These are phyloP conservation scores for Stegana nigrithorax DNA, from an alignment of 2,888 invertebrate species.

Conservation along the genomic window DNA sequence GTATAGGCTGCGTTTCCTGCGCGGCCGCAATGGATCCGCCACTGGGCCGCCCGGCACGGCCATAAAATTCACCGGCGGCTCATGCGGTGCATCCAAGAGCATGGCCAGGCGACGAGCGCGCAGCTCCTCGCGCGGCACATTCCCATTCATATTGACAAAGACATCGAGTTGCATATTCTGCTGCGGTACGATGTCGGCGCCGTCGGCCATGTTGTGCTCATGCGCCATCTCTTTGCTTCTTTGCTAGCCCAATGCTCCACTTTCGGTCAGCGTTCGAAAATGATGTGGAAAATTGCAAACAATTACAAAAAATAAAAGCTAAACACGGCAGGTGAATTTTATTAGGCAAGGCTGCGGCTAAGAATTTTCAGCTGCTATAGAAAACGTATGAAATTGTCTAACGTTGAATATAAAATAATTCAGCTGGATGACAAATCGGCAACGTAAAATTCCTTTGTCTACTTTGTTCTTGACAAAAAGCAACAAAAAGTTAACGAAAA, in stretches of 20 bases:
- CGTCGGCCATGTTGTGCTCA: constrained; percentile 16
- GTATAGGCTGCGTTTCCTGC: constrained; percentile 46
- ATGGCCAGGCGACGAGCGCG: constrained; percentile 30
- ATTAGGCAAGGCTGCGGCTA: no score
- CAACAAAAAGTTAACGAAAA: no score
- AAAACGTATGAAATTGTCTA: no score
- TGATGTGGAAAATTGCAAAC: no score
- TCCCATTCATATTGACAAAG: background rate
- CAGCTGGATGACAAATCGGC: no score
- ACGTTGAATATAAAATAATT: no score
- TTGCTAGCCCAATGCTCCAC: no score
- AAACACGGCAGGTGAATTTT: constrained; percentile 50
- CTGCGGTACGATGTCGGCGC: background rate
- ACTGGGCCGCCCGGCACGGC: constrained; percentile 27
- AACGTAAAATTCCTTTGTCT: no score
- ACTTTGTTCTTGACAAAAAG: no score
- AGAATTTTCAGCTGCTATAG: no score
- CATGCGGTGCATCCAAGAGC: constrained; percentile 41
- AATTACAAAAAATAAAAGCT: no score
- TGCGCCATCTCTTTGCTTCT: constrained; percentile 19
- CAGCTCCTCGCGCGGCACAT: constrained; percentile 26
- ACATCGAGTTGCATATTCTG: background rate
- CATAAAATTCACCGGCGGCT: constrained; percentile 40
- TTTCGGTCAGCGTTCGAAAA: no score
- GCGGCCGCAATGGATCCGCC: constrained; percentile 32